Evolutionary conservation across 1,140 invertebrate species (phyloP).

Genomic region (Choristoneura fumiferana): DNA sequence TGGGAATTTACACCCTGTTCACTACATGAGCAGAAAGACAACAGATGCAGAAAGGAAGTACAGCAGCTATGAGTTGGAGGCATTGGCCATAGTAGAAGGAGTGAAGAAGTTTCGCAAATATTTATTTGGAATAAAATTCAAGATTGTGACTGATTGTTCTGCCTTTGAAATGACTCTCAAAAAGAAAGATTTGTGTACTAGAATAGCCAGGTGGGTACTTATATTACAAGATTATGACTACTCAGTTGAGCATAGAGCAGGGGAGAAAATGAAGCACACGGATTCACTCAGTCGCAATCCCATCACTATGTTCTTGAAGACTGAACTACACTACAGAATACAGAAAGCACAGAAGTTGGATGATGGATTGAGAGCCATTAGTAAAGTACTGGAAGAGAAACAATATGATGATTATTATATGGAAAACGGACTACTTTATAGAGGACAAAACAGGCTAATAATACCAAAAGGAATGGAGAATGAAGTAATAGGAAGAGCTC

Average conservation of each 20-base stretch:
- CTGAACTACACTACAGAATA: neutral
- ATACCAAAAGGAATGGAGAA: slow-evolving; percentile 25
- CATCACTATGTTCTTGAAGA: neutral
- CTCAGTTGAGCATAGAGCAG: slow-evolving; percentile 18
- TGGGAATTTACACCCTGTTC: slow-evolving; percentile 28
- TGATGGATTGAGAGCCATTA: slow-evolving; percentile 14
- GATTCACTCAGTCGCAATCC: slow-evolving; percentile 29
- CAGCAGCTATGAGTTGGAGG: slow-evolving; percentile 55
- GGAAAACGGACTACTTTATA: slow-evolving; percentile 21
- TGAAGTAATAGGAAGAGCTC: slow-evolving; percentile 23
- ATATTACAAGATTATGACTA: slow-evolving; percentile 40
- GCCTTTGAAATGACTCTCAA: slow-evolving; percentile 40
- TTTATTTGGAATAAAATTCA: slow-evolving; percentile 39
- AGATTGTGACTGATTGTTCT: slow-evolving; percentile 41
- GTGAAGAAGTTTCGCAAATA: slow-evolving; percentile 62
- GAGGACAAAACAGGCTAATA: slow-evolving; percentile 18
- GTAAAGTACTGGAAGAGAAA: slow-evolving; percentile 10
- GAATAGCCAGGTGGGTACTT: slow-evolving; percentile 37
- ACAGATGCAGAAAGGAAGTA: slow-evolving; percentile 63
- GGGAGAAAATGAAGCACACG: slow-evolving; percentile 40
- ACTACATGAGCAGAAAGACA: slow-evolving; percentile 42
- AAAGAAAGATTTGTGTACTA: slow-evolving; percentile 34
- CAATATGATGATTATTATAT: slow-evolving; percentile 19
- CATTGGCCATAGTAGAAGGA: slow-evolving; percentile 51
- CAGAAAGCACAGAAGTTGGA: slow-evolving; percentile 11